Percentiles rank a stretch among this genome's conserved stretches.
These are phyloP conservation scores for Apostichopus leukothele DNA, from an alignment of 53 echinoderm and acorn worm genomes.

Conservation along the genomic window DNA sequence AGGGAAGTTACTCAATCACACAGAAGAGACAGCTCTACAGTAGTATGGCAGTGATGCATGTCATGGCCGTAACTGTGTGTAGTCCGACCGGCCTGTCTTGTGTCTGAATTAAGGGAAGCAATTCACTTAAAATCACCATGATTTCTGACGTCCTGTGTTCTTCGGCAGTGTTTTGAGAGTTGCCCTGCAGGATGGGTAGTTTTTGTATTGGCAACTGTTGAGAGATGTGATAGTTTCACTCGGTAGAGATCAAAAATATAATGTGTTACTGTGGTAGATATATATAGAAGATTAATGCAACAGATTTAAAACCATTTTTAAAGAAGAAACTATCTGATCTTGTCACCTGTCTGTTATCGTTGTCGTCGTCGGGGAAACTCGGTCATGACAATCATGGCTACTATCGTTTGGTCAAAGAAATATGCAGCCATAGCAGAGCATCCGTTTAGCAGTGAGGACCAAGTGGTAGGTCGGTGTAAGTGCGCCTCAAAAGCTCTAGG, in stretches of 20 bases:
- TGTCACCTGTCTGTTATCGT: too few species aligned
- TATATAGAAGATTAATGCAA: neutral
- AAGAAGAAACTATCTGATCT: neutral
- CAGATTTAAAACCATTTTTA: neutral
- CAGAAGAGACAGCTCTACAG: too few species aligned
- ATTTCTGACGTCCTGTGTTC: neutral
- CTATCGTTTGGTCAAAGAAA: slow-evolving; percentile 45
- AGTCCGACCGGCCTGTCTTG: neutral
- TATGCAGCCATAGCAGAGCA: slow-evolving; percentile 28
- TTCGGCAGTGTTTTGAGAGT: too few species aligned
- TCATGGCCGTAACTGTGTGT: too few species aligned
- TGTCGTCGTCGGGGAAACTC: too few species aligned
- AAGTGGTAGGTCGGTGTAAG: slow-evolving; percentile 26
- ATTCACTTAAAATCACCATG: neutral
- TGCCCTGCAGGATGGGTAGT: too few species aligned
- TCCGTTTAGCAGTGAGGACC: neutral
- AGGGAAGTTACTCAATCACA: too few species aligned
- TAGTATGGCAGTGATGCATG: too few species aligned
- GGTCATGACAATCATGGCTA: neutral
- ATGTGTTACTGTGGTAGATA: too few species aligned
- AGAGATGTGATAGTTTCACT: too few species aligned
- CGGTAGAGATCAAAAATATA: too few species aligned
- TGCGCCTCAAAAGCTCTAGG: neutral
- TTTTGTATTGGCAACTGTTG: too few species aligned
- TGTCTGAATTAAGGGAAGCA: neutral